A percentile compares a stretch with the other conserved stretches of the same genome.
Conservation (phyloP, 2,113 vertebrate genomes). For the Platysteira castanea region DNA sequence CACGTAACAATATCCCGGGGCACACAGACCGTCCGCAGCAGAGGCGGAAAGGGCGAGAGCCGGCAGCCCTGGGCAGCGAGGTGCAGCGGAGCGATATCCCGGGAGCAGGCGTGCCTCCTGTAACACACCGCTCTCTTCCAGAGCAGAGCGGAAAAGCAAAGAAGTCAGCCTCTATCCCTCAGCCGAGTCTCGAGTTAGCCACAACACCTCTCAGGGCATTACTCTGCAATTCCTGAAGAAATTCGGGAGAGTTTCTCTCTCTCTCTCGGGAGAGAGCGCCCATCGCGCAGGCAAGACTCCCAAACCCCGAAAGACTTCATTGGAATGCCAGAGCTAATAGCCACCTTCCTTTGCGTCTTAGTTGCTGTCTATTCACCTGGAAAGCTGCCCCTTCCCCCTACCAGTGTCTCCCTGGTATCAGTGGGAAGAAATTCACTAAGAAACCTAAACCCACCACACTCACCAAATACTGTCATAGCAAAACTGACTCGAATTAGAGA, state of each 20-base stretch:
- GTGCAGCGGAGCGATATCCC: fast-evolving
- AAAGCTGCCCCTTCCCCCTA: not conserved
- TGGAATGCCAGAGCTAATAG: not conserved
- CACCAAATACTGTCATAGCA: not conserved
- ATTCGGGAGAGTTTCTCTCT: not conserved
- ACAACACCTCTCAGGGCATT: not conserved
- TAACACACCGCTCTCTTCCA: not conserved
- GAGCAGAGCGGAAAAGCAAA: not conserved
- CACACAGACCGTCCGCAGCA: too few relatives aligned
- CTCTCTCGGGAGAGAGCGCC: not conserved
- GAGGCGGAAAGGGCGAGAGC: not conserved
- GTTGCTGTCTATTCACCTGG: not conserved
- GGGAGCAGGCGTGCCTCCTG: too few relatives aligned
- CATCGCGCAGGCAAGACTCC: not conserved
- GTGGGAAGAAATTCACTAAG: not conserved
- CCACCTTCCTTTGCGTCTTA: not conserved
- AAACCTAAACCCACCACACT: not conserved
- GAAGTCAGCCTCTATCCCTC: not conserved
- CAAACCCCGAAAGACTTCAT: not conserved
- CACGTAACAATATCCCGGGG: fast-evolving
- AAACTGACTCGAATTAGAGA: not conserved
- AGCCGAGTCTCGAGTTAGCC: not conserved
- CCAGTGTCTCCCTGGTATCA: too few relatives aligned
- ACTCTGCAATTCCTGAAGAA: not conserved
- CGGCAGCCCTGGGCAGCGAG: not conserved